Evolutionary conservation across 2,797 vertebrate genomes (phyloP).

Genomic region (Cossypha heuglini): DNA sequence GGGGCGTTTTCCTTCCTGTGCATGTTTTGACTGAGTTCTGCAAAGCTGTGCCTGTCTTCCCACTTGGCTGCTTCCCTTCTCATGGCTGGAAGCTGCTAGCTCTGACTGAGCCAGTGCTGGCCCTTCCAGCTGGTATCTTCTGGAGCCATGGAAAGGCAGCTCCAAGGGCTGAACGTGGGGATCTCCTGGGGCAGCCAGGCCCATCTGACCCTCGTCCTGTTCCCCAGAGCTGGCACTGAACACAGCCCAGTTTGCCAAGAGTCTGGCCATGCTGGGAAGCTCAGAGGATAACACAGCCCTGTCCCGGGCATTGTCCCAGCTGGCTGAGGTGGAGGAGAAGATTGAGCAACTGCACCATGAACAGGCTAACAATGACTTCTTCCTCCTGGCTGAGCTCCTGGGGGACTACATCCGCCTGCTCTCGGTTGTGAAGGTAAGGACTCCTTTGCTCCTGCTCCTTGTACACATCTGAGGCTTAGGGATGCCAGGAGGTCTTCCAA

Average conservation of each 20-base stretch:
- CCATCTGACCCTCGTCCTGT: background rate
- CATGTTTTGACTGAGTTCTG: background rate
- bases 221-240: constrained; percentile 83
- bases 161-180: background rate
- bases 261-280: constrained; percentile 94
- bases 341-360: constrained; percentile 96
- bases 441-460: background rate
- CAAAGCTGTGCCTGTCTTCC: background rate
- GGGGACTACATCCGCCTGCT: constrained; percentile 95
- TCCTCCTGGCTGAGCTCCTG: constrained; percentile 89
- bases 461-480: background rate
- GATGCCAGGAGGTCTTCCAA: background rate
- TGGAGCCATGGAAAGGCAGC: background rate
- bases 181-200: no score
- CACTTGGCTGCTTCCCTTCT: background rate
- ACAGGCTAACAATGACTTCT: constrained; percentile 91
- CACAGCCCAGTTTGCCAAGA: constrained; percentile 94
- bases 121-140: background rate
- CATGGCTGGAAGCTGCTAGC: background rate
- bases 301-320: constrained; percentile 92
- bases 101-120: background rate
- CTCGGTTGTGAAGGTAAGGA: constrained; percentile 87
- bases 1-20: background rate
- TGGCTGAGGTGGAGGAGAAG: constrained; percentile 97
- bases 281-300: constrained; percentile 97